Evolutionary conservation across 1,140 invertebrate species (phyloP), one percentile per base, ranked within the genome.

Genomic region (Rhysida immarginata): DNA sequence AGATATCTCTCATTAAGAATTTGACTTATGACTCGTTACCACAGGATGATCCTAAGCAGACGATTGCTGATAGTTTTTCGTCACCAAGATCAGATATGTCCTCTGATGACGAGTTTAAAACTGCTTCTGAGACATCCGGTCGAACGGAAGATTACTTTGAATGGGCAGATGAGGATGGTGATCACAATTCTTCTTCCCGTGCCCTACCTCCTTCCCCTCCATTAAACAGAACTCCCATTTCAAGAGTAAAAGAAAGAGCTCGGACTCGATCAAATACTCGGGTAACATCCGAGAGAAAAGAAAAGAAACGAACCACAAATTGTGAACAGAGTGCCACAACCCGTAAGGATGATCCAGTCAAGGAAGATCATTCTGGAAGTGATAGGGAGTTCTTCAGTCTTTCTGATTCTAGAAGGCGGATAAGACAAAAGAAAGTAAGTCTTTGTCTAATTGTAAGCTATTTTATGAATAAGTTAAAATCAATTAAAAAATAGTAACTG

Each of bases 51-150:
- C n/a, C n/a, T n/a, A 5, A 35, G 29, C 5, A 35, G 16, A 35
- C 5, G 5, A 35, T 16, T 35, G 29, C 29, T 8, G 29, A 35
- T 35, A 5, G 29, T 35, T 35, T 35, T 35, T 16, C 16, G 5
- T 35, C 29, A 8, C 49, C 49, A 26, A 3, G 24, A 14, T 51
- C 49, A 23, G 42, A 18, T n/a, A 84, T 87, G 58, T 87, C 85
- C 0, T 87, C 83, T 0, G 84, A 88, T 61, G 86, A 89, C 65
- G 85, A 88, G 63, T 88, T 87, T 59, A 75, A 82, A 62, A 88
- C 86, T 1, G 85, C 86, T 2, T 88, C 85, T 0, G 64, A 65
- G 45, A 58, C 61, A 5, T 65, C 64, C 16, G 55, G 55, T 41
- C 56, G 46, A n/a, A 53, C 53, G 44, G 59, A 57, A 41, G 59